Conservation (phyloP, 2,888 invertebrate species). For the Heptascelio sp. region DNA sequence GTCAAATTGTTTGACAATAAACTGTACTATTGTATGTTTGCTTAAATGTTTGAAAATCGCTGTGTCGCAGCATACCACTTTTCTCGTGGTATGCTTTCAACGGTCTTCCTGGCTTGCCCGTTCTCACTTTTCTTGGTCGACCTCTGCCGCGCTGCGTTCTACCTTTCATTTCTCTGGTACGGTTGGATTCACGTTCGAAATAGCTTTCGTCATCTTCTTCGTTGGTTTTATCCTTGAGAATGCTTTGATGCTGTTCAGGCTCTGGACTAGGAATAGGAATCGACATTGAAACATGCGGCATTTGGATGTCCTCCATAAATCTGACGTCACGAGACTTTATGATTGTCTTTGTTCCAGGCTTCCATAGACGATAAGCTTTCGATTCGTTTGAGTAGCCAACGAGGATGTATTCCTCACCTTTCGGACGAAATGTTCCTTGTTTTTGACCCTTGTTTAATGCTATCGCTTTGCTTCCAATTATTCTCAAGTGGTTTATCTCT, state of each 20-base stretch:
- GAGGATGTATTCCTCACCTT: not conserved
- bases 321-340: not conserved
- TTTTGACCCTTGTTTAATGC: not conserved
- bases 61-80: too few species aligned
- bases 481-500: not conserved
- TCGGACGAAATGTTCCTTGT: not conserved
- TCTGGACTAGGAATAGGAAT: slow-evolving; percentile 11
- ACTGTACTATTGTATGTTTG: too few species aligned
- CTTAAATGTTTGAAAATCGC: too few species aligned
- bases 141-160: not conserved
- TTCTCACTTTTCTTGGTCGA: slow-evolving; percentile 3
- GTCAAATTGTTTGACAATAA: too few species aligned
- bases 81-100: not conserved
- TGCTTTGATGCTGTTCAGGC: slow-evolving; percentile 5
- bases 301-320: not conserved
- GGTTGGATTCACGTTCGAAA: not conserved
- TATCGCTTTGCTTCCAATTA: not conserved
- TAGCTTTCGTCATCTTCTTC: not conserved
- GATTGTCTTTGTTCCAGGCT: not conserved
- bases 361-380: not conserved
- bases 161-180: not conserved
- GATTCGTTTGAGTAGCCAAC: not conserved
- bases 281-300: not conserved
- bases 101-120: not conserved
- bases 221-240: not conserved